Evolutionary conservation across 2,888 invertebrate species (phyloP).

Genomic region (Tipula vernalis): DNA sequence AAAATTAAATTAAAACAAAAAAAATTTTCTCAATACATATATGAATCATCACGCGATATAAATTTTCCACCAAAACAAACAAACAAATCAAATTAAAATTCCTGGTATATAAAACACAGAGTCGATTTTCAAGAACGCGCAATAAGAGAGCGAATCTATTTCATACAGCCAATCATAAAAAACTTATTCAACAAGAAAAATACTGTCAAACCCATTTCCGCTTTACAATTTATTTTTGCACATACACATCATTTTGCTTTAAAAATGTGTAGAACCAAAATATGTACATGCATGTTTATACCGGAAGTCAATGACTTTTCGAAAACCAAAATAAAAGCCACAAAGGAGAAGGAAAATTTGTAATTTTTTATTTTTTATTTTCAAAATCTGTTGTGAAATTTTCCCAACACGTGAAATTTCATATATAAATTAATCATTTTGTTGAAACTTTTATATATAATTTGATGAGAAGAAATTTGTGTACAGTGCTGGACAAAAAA

Average conservation of each 20-base stretch:
- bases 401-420: neutral
- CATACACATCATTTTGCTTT: neutral
- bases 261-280: neutral
- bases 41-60: neutral
- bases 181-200: neutral
- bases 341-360: neutral
- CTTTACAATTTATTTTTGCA: neutral
- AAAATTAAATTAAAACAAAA: neutral
- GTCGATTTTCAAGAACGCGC: neutral
- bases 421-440: neutral
- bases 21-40: neutral
- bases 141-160: neutral
- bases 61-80: neutral
- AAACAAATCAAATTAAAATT: neutral
- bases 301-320: neutral
- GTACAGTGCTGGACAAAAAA: neutral
- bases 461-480: neutral
- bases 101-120: neutral
- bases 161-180: neutral
- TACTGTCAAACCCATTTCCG: neutral
- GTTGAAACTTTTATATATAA: neutral
- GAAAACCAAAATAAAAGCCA: neutral
- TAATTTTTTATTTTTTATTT: neutral
- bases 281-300: neutral
- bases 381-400: neutral